Percentiles rank a stretch among this genome's conserved stretches.
Conservation (phyloP, 2,113 vertebrate species). For the Heptranchias perlo region DNA sequence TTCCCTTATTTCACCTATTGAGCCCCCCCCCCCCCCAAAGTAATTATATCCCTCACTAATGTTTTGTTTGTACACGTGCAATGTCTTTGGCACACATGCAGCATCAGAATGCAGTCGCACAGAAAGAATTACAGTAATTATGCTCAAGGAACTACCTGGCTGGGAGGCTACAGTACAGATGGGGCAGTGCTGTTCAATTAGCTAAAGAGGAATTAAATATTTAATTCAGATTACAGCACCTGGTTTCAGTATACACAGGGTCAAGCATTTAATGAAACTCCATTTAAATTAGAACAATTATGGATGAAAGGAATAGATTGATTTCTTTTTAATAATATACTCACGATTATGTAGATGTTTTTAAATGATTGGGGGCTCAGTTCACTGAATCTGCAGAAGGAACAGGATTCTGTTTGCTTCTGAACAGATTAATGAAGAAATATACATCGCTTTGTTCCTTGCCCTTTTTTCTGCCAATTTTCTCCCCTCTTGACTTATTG, state of each 20-base stretch:
- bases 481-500: background rate
- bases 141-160: background rate
- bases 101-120: conserved; percentile 1
- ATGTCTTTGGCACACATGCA: background rate
- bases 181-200: background rate
- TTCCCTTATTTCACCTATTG: conserved; percentile 1
- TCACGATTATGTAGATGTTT: background rate
- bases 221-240: conserved; percentile 8
- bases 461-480: background rate
- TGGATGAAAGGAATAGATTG: background rate
- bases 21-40: background rate
- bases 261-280: background rate
- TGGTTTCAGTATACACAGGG: no score
- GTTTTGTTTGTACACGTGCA: conserved; percentile 34
- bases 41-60: conserved; percentile 31
- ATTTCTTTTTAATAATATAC: background rate
- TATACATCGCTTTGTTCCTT: background rate
- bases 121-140: conserved; percentile 23
- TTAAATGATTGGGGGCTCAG: background rate
- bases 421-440: background rate
- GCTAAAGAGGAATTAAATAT: background rate
- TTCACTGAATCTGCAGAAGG: background rate
- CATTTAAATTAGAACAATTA: background rate
- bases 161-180: conserved; percentile 19
- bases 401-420: background rate